These are phyloP conservation scores for Pherbina coryleti DNA, from an alignment of 2,888 invertebrate genomes.

Conservation along the genomic window DNA sequence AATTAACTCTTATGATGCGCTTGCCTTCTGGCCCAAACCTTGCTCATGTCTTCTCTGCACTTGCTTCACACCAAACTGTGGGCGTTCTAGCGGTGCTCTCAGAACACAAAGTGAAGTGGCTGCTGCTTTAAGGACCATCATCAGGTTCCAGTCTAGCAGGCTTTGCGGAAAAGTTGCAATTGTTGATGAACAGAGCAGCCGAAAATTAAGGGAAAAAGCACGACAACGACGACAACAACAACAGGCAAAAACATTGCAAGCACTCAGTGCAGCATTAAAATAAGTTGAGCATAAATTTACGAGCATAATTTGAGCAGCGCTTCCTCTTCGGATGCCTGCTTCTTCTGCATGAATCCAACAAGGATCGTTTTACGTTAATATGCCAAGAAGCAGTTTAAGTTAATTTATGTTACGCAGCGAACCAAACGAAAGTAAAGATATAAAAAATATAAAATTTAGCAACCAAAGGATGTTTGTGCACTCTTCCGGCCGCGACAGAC, in stretches of 20 bases:
- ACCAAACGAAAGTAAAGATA: neutral
- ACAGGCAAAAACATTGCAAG: conserved; percentile 6
- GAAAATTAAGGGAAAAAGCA: conserved; percentile 8
- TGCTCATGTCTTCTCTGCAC: too few relatives aligned
- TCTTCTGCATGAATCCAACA: neutral
- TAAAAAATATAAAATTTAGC: neutral
- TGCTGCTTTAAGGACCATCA: neutral
- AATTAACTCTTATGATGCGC: too few relatives aligned
- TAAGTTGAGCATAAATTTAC: conserved; percentile 24
- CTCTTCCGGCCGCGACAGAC: neutral
- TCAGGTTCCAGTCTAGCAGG: neutral
- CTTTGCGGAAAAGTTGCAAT: neutral
- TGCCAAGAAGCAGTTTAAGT: conserved; percentile 41
- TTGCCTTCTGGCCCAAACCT: too few relatives aligned
- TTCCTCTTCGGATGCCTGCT: too few relatives aligned
- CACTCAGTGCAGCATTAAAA: conserved; percentile 12
- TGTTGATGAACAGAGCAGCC: conserved; percentile 4
- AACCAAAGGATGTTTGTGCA: neutral
- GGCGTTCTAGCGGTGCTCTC: neutral
- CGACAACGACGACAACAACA: neutral
- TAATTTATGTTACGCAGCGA: conserved; percentile 44
- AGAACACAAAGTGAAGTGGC: neutral
- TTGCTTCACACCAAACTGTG: neutral
- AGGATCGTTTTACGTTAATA: conserved; percentile 37
- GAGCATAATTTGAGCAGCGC: neutral